These are phyloP conservation scores for Glossosoma conforme DNA, from an alignment of 1,140 invertebrate species.

Conservation along the genomic window DNA sequence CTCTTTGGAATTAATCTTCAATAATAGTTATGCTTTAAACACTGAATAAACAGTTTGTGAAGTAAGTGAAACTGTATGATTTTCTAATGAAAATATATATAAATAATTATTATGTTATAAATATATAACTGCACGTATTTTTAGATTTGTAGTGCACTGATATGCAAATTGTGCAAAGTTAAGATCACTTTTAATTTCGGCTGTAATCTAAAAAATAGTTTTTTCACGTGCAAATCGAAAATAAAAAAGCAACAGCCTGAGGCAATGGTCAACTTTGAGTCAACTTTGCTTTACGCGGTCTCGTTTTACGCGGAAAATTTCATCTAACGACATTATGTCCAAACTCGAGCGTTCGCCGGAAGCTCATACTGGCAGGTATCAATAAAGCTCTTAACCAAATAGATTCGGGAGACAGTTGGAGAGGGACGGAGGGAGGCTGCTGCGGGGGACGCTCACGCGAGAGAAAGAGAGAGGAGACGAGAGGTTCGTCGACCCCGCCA, in stretches of 20 bases:
- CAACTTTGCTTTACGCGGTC: too few species aligned
- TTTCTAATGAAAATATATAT: not conserved
- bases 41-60: too few species aligned
- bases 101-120: not conserved
- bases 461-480: slow-evolving; percentile 7
- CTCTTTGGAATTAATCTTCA: too few species aligned
- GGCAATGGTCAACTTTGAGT: too few species aligned
- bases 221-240: too few species aligned
- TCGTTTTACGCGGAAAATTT: not conserved
- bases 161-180: too few species aligned
- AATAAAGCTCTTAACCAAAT: slow-evolving; percentile 29
- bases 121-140: not conserved
- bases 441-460: not conserved
- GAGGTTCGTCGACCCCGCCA: slow-evolving; percentile 20
- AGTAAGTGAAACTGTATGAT: too few species aligned
- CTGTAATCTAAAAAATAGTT: too few species aligned
- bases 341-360: slow-evolving; percentile 6
- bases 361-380: slow-evolving; percentile 24
- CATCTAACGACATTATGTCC: not conserved
- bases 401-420: slow-evolving; percentile 8
- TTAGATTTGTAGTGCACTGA: too few species aligned
- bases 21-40: too few species aligned
- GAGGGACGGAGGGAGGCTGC: slow-evolving; percentile 1
- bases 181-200: too few species aligned
- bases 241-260: too few species aligned